phyloP scores from a whole-genome alignment of 2,113 vertebrate genomes.

The Perognathus longimembris region DNA sequence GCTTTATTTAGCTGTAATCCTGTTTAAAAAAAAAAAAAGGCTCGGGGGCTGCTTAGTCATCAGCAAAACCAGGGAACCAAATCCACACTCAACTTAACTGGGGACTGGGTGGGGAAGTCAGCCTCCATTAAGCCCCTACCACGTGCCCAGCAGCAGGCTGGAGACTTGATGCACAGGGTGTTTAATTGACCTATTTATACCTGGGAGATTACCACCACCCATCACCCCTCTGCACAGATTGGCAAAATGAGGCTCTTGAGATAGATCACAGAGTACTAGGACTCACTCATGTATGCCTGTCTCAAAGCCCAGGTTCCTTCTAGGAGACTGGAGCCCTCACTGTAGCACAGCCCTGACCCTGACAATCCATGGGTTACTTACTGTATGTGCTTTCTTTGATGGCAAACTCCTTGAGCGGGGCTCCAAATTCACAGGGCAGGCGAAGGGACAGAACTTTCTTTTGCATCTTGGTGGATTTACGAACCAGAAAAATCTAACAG shows the following conservation, averaged over 20 bases:
- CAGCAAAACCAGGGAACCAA: neutral
- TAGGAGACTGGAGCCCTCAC: neutral
- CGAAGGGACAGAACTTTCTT: conserved; percentile 94
- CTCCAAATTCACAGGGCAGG: conserved; percentile 84
- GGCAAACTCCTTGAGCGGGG: conserved; percentile 90
- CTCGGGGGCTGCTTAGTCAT: neutral
- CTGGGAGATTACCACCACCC: neutral
- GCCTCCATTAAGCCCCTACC: neutral
- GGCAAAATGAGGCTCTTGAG: conserved; percentile 11
- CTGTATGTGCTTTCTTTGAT: conserved; percentile 96
- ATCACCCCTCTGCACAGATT: neutral
- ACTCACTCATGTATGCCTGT: neutral
- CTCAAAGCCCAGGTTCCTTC: neutral
- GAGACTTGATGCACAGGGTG: neutral
- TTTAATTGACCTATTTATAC: neutral
- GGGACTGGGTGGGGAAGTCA: neutral
- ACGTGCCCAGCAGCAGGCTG: neutral
- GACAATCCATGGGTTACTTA: conserved; percentile 82
- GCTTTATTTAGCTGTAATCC: neutral
- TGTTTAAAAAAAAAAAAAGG: neutral
- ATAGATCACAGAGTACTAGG: neutral
- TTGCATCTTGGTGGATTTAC: conserved; percentile 91
- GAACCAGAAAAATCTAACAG: conserved; percentile 93
- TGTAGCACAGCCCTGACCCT: neutral
- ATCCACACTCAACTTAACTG: neutral